These are phyloP conservation scores for Meandrina meandrites DNA, from an alignment of 92 coral and sea anemone genomes.

Conservation along the genomic window DNA sequence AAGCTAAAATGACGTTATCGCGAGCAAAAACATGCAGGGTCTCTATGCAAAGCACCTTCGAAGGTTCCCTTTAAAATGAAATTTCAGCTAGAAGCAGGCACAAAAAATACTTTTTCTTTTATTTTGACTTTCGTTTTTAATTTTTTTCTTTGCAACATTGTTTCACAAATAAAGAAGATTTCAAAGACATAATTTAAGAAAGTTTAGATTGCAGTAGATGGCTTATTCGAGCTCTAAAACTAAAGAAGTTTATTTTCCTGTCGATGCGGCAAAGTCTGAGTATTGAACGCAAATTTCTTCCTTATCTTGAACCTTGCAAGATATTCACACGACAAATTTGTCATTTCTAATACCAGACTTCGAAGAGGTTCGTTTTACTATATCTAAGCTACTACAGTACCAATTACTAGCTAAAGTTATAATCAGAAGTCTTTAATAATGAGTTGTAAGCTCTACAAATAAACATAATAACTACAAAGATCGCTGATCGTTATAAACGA, in stretches of 20 bases:
- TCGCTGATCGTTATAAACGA: too few species aligned
- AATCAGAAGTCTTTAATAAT: neutral
- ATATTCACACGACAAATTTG: neutral
- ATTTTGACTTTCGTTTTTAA: neutral
- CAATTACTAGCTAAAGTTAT: neutral
- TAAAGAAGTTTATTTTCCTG: neutral
- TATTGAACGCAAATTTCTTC: neutral
- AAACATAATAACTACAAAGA: neutral
- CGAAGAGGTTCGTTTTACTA: neutral
- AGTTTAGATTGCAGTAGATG: neutral
- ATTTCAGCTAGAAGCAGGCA: neutral
- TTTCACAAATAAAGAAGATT: neutral
- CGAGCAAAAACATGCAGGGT: neutral
- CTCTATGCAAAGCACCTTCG: constrained; percentile 19
- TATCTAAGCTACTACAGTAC: neutral
- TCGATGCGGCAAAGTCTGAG: neutral
- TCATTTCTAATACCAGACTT: neutral
- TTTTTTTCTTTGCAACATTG: neutral
- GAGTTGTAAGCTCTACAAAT: neutral
- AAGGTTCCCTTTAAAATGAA: neutral
- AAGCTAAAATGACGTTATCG: neutral
- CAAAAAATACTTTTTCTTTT: neutral
- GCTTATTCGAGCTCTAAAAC: neutral
- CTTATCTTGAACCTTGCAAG: neutral
- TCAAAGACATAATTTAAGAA: neutral